A percentile compares a stretch with the other conserved stretches of the same genome.
phyloP scores from a whole-genome alignment of 1,140 invertebrate genomes.

The Drosophila funebris region DNA sequence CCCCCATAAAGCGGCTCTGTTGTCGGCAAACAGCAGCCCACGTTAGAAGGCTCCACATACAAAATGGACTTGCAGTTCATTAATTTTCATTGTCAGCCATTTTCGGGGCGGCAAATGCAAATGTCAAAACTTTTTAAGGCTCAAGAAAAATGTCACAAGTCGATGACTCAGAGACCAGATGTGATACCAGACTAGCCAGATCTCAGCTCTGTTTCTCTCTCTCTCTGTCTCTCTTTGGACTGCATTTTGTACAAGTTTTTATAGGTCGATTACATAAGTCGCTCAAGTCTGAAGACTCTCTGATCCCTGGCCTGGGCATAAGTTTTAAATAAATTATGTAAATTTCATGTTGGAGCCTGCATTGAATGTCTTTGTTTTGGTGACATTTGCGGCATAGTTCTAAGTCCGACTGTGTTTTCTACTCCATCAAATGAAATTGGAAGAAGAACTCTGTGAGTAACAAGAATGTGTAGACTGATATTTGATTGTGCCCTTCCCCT shows the following conservation, averaged over 20 bases:
- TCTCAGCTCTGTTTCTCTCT: not conserved
- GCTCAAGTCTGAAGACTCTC: slow-evolving; percentile 18
- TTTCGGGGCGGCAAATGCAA: slow-evolving; percentile 51
- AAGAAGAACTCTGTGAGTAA: not conserved
- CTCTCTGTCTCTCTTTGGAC: slow-evolving; percentile 13
- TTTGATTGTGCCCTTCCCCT: slow-evolving; percentile 29
- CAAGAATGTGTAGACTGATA: slow-evolving; percentile 21
- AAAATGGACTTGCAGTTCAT: slow-evolving; percentile 55
- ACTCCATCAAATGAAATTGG: not conserved
- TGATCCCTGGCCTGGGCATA: slow-evolving; percentile 17
- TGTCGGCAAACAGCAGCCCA: slow-evolving; percentile 33
- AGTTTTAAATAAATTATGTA: slow-evolving; percentile 54
- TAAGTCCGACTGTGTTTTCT: slow-evolving; percentile 24
- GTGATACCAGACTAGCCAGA: slow-evolving; percentile 32
- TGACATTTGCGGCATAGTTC: slow-evolving; percentile 39
- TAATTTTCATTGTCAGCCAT: slow-evolving; percentile 61
- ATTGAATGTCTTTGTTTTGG: slow-evolving; percentile 30
- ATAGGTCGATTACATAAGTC: slow-evolving; percentile 50
- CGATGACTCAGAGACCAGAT: slow-evolving; percentile 51
- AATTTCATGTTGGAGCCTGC: slow-evolving; percentile 22
- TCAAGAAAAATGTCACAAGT: slow-evolving; percentile 50
- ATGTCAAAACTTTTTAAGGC: slow-evolving; percentile 56
- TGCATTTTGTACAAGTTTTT: slow-evolving; percentile 37
- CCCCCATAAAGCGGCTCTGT: slow-evolving; percentile 7
- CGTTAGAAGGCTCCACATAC: slow-evolving; percentile 32